Conservation (phyloP, 2,888 invertebrate species). For the Spisula subtruncata region DNA sequence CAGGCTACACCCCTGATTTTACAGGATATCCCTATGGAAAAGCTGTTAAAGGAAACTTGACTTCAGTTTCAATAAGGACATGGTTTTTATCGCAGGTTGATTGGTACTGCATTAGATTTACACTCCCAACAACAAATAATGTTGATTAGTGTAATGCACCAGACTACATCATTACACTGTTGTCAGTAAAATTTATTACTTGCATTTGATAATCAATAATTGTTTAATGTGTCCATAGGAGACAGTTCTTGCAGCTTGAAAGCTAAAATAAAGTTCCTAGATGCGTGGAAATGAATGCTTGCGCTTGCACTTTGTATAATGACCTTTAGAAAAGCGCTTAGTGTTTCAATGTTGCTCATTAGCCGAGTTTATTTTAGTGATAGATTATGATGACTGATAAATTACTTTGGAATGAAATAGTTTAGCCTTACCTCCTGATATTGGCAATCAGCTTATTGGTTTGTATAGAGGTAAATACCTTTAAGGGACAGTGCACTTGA, state of each 20-base stretch:
- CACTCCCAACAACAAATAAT: constrained; percentile 9
- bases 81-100: constrained; percentile 21
- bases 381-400: background rate
- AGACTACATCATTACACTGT: constrained; percentile 15
- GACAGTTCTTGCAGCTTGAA: constrained; percentile 4
- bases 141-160: constrained; percentile 13
- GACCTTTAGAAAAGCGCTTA: constrained; percentile 1
- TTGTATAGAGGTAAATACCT: background rate
- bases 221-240: constrained; percentile 18
- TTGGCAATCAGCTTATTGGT: background rate
- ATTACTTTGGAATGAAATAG: background rate
- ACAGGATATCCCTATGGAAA: background rate
- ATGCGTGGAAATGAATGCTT: background rate
- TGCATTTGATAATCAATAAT: constrained; percentile 22
- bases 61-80: background rate
- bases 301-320: background rate
- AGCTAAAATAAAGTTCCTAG: background rate
- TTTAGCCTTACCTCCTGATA: background rate
- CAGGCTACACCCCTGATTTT: too few relatives aligned
- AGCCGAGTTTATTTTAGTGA: background rate
- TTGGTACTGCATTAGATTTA: background rate
- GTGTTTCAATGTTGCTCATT: background rate
- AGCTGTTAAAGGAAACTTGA: background rate
- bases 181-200: constrained; percentile 13
- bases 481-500: too few relatives aligned